A percentile compares a stretch with the other conserved stretches of the same genome.
Conservation (phyloP, 2,797 vertebrate genomes). For the Girardinus metallicus region DNA sequence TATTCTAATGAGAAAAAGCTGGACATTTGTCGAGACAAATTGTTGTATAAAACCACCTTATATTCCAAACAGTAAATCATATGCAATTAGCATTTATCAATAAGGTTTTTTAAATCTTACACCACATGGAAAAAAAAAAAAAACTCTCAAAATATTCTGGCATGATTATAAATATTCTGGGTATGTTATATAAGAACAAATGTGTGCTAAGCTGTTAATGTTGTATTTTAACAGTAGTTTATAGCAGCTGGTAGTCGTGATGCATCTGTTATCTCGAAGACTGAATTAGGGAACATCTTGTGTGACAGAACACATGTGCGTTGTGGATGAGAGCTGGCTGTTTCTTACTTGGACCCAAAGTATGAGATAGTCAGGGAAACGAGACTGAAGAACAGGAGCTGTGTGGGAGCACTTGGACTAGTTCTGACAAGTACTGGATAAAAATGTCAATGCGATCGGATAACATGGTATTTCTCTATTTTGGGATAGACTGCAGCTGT, state of each 20-base stretch:
- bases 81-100: slow-evolving; percentile 28
- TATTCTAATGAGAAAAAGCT: slow-evolving; percentile 22
- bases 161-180: slow-evolving; percentile 12
- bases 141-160: neutral
- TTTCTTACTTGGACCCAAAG: slow-evolving; percentile 30
- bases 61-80: slow-evolving; percentile 39
- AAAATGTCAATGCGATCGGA: slow-evolving; percentile 20
- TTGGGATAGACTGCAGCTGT: slow-evolving; percentile 10
- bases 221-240: slow-evolving; percentile 3
- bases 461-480: slow-evolving; percentile 20
- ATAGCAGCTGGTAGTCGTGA: slow-evolving; percentile 13
- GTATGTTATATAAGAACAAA: neutral
- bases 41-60: slow-evolving; percentile 30
- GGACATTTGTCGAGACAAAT: slow-evolving; percentile 36
- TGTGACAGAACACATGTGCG: slow-evolving; percentile 34
- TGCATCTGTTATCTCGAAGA: slow-evolving; percentile 34
- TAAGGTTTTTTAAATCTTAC: neutral
- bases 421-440: slow-evolving; percentile 14
- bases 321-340: slow-evolving; percentile 42
- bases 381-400: slow-evolving; percentile 51
- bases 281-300: slow-evolving; percentile 32
- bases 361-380: slow-evolving; percentile 39
- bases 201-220: slow-evolving; percentile 7
- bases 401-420: slow-evolving; percentile 58
- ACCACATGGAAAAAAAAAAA: neutral